Base-by-base conservation (phyloP, 1,140 invertebrate species). In the Microplitis mediator region DNA sequence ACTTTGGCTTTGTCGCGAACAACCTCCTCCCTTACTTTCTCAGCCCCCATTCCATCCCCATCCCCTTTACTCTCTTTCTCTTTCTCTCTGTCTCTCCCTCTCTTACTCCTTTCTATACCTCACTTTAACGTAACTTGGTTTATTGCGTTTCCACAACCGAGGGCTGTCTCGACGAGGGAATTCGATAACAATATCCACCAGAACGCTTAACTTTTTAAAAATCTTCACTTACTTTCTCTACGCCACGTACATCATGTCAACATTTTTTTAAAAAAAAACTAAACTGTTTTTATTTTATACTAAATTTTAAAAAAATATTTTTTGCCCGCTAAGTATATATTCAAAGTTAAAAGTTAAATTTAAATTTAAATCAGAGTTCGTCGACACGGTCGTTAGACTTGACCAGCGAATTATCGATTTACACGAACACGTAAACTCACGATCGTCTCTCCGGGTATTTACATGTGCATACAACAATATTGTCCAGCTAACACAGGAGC, bases 371-470 rank as follows among this genome's bases (percentile, higher is more conserved):
- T 31, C 54, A 32, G 62, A 63, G 69, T 64, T 73, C 74, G 39
- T 71, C 58, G 60, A 62, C 72, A 36, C 50, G 52, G 60, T 36
- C 51, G 60, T 77, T 72, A 79, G 77, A 81, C 71, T 81, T 80
- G 76, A 79, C 76, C 76, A 72, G 80, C 67, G 54, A 72, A 78
- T 79, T 84, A 84, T 84, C 79, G 82, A 83, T 85, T 82, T 56
- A 68, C 73, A 66, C n/a, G 52, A 60, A 72, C 64, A 72, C 63
- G 70, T 66, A 72, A 72, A 56, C 63, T 51, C 34, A 50, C 51
- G 52, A 72, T 72, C 36, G 70, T 72, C 70, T 72, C 39, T 45
- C 23, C 70, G 63, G 36, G 50, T 56, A 64, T 51, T 63, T 54
- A 34, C 32, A 66, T 14, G 23, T 56, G n/a, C 56, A 65, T 51